A percentile compares a stretch with the other conserved stretches of the same genome.
These are phyloP conservation scores for Acrocephalus arundinaceus DNA, from an alignment of 2,113 vertebrate genomes.

Conservation along the genomic window DNA sequence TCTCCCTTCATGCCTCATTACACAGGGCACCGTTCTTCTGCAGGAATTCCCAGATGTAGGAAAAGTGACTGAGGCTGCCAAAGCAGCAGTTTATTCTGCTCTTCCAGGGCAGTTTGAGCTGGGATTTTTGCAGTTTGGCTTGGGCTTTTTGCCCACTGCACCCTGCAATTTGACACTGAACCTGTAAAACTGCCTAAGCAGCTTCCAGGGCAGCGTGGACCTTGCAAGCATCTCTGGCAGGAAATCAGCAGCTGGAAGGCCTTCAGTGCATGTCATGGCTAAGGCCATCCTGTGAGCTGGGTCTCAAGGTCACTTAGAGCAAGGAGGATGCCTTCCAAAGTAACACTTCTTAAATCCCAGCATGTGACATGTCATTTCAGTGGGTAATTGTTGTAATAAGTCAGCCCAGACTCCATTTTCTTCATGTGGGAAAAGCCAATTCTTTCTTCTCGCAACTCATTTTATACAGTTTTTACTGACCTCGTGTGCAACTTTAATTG, in stretches of 20 bases:
- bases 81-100: background rate
- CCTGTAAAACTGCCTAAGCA: background rate
- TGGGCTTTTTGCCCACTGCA: background rate
- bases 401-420: background rate
- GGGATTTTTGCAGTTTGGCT: background rate
- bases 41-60: background rate
- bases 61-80: background rate
- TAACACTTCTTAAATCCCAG: background rate
- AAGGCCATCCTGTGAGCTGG: background rate
- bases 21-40: background rate
- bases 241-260: background rate
- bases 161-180: background rate
- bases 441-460: background rate
- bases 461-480: background rate
- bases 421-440: background rate
- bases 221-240: background rate
- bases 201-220: background rate
- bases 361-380: background rate
- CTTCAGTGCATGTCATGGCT: background rate
- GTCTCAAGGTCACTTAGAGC: background rate
- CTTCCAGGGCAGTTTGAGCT: background rate
- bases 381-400: background rate
- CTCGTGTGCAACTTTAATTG: background rate
- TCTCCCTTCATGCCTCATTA: background rate
- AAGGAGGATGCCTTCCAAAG: background rate